Base-by-base conservation (phyloP, 92 coral and sea anemone genomes). In the Pocillopora meandrina region DNA sequence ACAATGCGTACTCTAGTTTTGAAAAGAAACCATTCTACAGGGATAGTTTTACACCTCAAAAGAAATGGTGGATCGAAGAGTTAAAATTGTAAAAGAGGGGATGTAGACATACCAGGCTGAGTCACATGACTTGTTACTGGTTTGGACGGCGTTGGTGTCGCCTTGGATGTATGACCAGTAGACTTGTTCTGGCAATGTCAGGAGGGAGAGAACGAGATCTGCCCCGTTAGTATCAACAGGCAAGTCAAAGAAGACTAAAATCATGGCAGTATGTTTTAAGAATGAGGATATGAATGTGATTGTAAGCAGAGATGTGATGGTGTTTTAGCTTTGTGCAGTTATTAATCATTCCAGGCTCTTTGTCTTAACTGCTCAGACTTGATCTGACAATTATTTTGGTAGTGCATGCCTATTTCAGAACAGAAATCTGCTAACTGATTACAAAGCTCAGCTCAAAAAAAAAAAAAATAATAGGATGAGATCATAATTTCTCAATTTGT, bases 61-160 rank as follows among this genome's bases (percentile, higher is more conserved):
- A 81, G 73, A 87, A 81, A 76, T 74, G 87, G 76, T 82, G 74
- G 83, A 74, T 81, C 56, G 61, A 70, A 35, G 56, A 20, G 31
- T 12, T 18, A 52, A 70, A 34, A 10, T 49, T 55, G 71, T 63
- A 68, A 66, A 76, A 76, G 75, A 16, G 82, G 82, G 79, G 88
- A 81, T 52, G 80, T 61, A 74, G 85, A 93, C 98, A 92, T 94
- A 94, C 98, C 98, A 90, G 91, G 89, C 85, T 80, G 90, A 68
- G 90, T 74, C 77, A 87, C 82, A 79, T 85, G 81, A 63, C 87
- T 83, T 60, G 87, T 80, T 79, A 79, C 89, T 91, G 94, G 94
- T 91, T 91, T 91, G 89, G 94, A 65, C 78, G 94, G 92, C 77
- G 92, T 85, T 77, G 98, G 91, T 85, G 90, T 66, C 81, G 93